Base-by-base conservation (phyloP, 2,888 invertebrate genomes). In the Agapostemon virescens region DNA sequence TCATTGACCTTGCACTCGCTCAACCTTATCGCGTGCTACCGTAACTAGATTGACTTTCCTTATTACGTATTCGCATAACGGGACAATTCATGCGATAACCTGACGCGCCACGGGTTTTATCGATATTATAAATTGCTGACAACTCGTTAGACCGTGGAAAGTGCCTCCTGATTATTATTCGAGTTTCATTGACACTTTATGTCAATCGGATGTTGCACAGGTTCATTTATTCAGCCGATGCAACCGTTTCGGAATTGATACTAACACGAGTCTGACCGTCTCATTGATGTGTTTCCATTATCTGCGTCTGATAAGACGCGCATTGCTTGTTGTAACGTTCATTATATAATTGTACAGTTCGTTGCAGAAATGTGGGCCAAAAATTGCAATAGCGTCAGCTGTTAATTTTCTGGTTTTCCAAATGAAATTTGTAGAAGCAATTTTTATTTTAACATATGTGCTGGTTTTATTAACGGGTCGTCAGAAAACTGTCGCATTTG, bases 1-100 rank as follows among this genome's bases (percentile, higher is more conserved):
- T 82, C 74, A 77, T 72, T 61, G 69, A 71, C 77, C 55, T 74
- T 77, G 66, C 26, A 58, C 1, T 40, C 63, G 23, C 7, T 11
- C 52, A 63, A 30, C 23, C 36, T 78, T 69, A 80, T 73, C 64
- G 13, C 20, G 9, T 26, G 55, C 66, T 73, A 72, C 2, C 49
- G n/a, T 78, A 70, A 38, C 33, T 9, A 36, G 40, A 70, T 63
- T 33, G 49, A 52, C 23, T 78, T 79, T 74, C 67, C 23, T 52
- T 61, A 36, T 73, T 77, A 38, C 30, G n/a, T 49, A 40, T 73
- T 69, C 30, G 30, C n/a, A 45, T 26, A 67, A 75, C 45, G 26
- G 30, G 11, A 17, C 58, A 38, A 78, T 74, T 74, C 66, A 74
- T 78, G 55, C 15, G 15, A n/a, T 20, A n/a, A 55, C 66, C 30